Evolutionary conservation across 2,113 vertebrate genomes (phyloP).

Genomic region (Cyprinodon tularosa): DNA sequence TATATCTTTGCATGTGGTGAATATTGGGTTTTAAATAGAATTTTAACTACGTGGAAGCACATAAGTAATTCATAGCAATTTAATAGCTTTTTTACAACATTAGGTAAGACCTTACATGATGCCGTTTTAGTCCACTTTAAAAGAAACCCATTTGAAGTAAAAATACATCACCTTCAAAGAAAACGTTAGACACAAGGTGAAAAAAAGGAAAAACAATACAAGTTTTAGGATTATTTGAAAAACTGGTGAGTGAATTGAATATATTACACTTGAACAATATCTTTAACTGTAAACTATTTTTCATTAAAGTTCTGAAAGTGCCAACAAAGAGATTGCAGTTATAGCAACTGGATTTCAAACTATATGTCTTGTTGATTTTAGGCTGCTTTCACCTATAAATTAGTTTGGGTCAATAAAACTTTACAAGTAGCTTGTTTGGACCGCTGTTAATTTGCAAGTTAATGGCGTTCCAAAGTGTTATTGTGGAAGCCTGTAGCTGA

Average conservation of each 20-base stretch:
- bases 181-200: neutral
- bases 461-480: neutral
- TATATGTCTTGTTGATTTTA: neutral
- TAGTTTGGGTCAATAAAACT: neutral
- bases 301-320: neutral
- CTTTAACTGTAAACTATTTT: neutral
- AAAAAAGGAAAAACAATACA: neutral
- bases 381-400: neutral
- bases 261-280: neutral
- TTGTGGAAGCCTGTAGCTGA: neutral
- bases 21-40: too few species aligned
- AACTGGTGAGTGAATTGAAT: too few species aligned
- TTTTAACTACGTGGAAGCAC: too few species aligned
- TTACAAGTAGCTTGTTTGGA: neutral
- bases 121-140: too few species aligned
- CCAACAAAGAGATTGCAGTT: neutral
- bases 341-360: neutral
- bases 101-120: too few species aligned
- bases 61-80: too few species aligned
- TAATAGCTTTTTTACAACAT: too few species aligned
- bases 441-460: neutral
- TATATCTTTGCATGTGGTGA: too few species aligned
- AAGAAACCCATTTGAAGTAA: too few species aligned
- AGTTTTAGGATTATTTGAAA: neutral
- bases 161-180: too few species aligned